Percentiles rank a stretch among this genome's conserved stretches.
phyloP scores from a whole-genome alignment of 1,140 invertebrate genomes.

The Drosophila mojavensis region DNA sequence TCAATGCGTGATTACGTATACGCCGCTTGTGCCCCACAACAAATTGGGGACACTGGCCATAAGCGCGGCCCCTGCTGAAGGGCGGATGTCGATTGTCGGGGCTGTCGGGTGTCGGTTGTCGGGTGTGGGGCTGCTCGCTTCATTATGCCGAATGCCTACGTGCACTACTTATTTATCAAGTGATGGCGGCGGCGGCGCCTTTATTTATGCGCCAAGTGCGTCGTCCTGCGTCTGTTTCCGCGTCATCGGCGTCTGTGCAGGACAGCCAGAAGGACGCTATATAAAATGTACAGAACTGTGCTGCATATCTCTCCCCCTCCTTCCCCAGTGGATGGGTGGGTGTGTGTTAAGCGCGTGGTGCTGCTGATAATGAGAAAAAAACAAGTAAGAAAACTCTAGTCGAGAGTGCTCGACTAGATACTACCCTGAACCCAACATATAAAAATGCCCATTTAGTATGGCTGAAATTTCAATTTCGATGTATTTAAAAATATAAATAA shows the following conservation, averaged over 20 bases:
- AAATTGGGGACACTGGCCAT: constrained; percentile 40
- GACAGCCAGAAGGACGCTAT: constrained; percentile 37
- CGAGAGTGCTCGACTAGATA: too few species aligned
- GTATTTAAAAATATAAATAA: too few species aligned
- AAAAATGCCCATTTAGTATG: too few species aligned
- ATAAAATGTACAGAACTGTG: constrained; percentile 51
- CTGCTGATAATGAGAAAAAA: constrained; percentile 74
- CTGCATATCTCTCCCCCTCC: constrained; percentile 21
- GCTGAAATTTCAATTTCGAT: too few species aligned
- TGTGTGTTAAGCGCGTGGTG: constrained; percentile 50
- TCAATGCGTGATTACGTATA: constrained; percentile 81
- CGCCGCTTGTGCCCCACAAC: constrained; percentile 62
- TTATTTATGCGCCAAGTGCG: constrained; percentile 49
- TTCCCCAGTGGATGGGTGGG: constrained; percentile 10
- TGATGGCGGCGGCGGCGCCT: constrained; percentile 59
- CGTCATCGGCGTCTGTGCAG: constrained; percentile 45
- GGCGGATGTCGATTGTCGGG: background rate
- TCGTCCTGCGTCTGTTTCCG: constrained; percentile 19
- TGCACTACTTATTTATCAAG: constrained; percentile 81
- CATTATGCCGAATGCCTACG: constrained; percentile 78
- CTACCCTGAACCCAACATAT: too few species aligned
- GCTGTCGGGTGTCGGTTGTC: background rate
- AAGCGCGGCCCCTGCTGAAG: constrained; percentile 33
- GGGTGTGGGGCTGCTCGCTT: constrained; percentile 35
- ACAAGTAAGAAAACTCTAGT: too few species aligned